These are phyloP conservation scores for Seira musarum DNA, from an alignment of 2,888 invertebrate genomes.

Conservation along the genomic window DNA sequence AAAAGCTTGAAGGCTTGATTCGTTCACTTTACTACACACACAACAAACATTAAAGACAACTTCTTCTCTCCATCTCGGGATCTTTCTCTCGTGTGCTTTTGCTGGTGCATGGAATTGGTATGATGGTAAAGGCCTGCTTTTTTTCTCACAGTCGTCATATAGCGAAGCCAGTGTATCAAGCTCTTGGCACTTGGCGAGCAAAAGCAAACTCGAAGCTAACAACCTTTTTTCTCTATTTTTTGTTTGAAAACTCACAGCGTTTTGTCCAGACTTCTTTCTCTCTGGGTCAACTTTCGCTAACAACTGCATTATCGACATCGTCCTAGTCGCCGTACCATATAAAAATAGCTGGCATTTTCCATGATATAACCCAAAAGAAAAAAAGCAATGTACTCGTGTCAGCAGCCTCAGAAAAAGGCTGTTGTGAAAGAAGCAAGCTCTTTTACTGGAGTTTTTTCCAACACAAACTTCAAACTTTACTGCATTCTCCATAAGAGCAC, in stretches of 20 bases:
- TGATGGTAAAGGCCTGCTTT: too few relatives aligned
- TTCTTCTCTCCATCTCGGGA: conserved; percentile 23
- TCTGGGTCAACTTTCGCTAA: conserved; percentile 56
- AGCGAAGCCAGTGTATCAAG: too few relatives aligned
- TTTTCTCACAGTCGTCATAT: too few relatives aligned
- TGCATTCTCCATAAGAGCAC: neutral
- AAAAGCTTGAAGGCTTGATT: conserved; percentile 22
- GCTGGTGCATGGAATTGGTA: too few relatives aligned
- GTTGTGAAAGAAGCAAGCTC: too few relatives aligned
- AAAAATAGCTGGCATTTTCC: too few relatives aligned
- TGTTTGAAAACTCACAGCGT: conserved; percentile 49
- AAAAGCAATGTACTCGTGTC: too few relatives aligned
- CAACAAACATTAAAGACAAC: conserved; percentile 12
- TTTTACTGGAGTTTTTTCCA: conserved; percentile 21
- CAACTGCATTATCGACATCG: conserved; percentile 27
- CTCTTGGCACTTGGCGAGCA: conserved; percentile 46
- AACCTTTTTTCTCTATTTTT: conserved; percentile 38
- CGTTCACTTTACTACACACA: conserved; percentile 13
- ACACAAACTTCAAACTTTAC: conserved; percentile 50
- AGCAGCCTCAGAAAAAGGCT: too few relatives aligned
- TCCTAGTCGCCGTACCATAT: too few relatives aligned
- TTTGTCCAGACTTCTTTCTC: conserved; percentile 48
- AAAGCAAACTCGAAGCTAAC: conserved; percentile 30
- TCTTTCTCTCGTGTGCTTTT: conserved; percentile 8
- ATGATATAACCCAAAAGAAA: too few relatives aligned